Base-by-base conservation (phyloP, 2,888 invertebrate genomes). In the Arctia plantaginis region DNA sequence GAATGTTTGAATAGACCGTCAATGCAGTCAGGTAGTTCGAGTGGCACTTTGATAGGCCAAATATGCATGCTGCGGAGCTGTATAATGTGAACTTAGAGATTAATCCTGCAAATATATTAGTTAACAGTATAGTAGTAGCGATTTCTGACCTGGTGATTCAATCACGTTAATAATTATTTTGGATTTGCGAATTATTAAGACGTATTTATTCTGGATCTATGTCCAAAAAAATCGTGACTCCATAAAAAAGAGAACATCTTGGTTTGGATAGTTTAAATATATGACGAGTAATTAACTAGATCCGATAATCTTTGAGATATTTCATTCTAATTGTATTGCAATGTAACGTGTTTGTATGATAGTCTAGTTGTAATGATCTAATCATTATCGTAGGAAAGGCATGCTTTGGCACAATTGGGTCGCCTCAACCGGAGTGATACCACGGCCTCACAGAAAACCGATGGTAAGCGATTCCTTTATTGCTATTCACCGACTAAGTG, bases 1-100 rank as follows among this genome's bases (percentile, higher is more conserved):
- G 77, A 85, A 85, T 83, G 79, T 83, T 83, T 85, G 83, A 83
- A 74, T 83, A 78, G 76, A 47, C 77, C 77, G 77, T 79, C 83
- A 85, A 73, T 77, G 77, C 79, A 80, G 85, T 77, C 81, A 85
- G 83, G 85, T 82, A 76, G 82, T 76, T 84, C 62, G 68, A 82
- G 85, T 77, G 74, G 75, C 71, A 82, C 82, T 82, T 82, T 83
- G 71, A 62, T 71, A 27, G 74, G 69, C 77, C 76, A 82, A 79
- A 84, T 82, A 80, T 51, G 67, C n/a, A 82, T 39, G 59, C 30
- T 76, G 66, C 69, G 59, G 51, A 67, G 68, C 69, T 76, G 20
- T 68, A 80, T 41, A 80, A 80, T 77, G 23, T 62, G 77, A 62
- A 84, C 85, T 76, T 75, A 72, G 77, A 8, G 44, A 72, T 69